Base-by-base conservation (phyloP, 2,797 vertebrate genomes). In the Clarias laeviceps region DNA sequence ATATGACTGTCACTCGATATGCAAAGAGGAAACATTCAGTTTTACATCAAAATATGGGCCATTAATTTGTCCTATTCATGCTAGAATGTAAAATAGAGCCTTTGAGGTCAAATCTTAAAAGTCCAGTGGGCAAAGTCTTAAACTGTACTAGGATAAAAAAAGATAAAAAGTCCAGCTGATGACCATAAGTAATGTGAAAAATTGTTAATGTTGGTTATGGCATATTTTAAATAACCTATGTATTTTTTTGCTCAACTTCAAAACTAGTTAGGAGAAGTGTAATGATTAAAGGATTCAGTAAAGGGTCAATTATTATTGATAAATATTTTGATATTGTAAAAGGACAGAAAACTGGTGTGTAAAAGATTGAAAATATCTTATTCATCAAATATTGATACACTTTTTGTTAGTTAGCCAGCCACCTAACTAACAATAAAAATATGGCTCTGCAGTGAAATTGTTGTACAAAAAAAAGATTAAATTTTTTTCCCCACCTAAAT, bases 1-100 rank as follows among this genome's bases (percentile, higher is more conserved):
- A 65, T 86, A 80, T 68, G 82, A 81, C 80, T 83, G 68, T 86
- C 57, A 80, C 80, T 45, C 81, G 68, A 5, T 24, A 27, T 64
- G 69, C 69, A 56, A 82, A 86, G 82, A 83, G 85, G 81, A 82
- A 70, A 84, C 70, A 50, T 88, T 77, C 37, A 54, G 81, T 61
- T 50, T 77, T 79, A 57, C 45, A 45, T 80, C 84, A 70, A 84
- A 79, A 79, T 56, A 61, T 64, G 69, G 56, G 72, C 80, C 70
- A 29, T 45, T 14, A 3, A 22, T 61, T 84, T 57, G 56, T 66
- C 73, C 80, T 34, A 32, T 68, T 84, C 59, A 74, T 87, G 50
- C 69, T 18, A 24, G 27, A 73, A 82, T 78, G 37, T 34, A 54
- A 73, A 77, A 40, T 34, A 17, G 34, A 50, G 34, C 15, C 70